phyloP scores from a whole-genome alignment of 2,888 invertebrate genomes.

The Gastracanthus pulcherrimus region DNA sequence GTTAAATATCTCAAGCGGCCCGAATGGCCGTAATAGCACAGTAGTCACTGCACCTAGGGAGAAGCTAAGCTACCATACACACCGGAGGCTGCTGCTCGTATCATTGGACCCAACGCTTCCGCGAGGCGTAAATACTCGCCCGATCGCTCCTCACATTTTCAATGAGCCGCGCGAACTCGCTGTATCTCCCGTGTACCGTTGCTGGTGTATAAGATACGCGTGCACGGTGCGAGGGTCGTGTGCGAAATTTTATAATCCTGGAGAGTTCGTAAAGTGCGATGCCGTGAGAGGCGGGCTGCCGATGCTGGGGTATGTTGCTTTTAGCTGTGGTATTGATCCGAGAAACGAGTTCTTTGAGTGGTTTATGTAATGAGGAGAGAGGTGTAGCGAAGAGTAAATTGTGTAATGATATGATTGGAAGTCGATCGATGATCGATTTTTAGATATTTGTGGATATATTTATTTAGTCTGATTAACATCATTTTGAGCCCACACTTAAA shows the following conservation, averaged over 20 bases:
- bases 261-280: neutral
- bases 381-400: neutral
- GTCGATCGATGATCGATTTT: too few relatives aligned
- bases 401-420: too few relatives aligned
- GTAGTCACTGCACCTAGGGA: neutral
- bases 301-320: neutral
- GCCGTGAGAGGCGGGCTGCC: too few relatives aligned
- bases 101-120: slow-evolving; percentile 2
- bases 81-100: neutral
- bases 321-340: neutral
- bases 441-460: too few relatives aligned
- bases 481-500: too few relatives aligned
- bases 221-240: neutral
- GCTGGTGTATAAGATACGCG: too few relatives aligned
- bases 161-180: neutral
- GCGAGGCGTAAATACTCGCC: slow-evolving; percentile 28
- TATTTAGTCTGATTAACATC: too few relatives aligned
- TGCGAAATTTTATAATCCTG: neutral
- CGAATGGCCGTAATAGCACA: slow-evolving; percentile 30
- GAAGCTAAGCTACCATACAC: too few relatives aligned
- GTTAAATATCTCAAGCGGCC: slow-evolving; percentile 21
- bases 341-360: neutral
- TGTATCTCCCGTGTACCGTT: too few relatives aligned
- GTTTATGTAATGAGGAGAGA: neutral
- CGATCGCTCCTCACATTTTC: neutral